phyloP scores from a whole-genome alignment of 1,140 invertebrate genomes.

The Euura lappo region DNA sequence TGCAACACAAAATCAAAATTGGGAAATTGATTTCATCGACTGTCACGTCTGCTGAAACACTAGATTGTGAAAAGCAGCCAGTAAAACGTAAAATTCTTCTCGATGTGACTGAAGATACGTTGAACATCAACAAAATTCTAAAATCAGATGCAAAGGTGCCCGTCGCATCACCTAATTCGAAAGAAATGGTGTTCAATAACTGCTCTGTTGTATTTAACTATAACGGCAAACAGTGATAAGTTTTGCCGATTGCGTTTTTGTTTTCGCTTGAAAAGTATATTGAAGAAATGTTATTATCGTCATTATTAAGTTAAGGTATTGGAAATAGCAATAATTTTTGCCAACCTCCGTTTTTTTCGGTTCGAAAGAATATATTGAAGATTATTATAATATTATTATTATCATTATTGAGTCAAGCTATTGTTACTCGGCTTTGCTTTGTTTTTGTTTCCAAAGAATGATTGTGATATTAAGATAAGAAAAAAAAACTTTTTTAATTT shows the following conservation, averaged over 20 bases:
- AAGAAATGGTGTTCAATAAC: not conserved
- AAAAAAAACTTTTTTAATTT: not conserved
- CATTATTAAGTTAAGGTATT: no score
- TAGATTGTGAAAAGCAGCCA: not conserved
- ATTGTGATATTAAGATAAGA: not conserved
- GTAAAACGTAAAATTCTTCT: not conserved
- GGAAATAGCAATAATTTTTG: no score
- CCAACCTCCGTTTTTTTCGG: no score
- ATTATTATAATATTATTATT: not conserved
- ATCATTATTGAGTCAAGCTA: not conserved
- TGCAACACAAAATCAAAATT: not conserved
- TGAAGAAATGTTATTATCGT: no score
- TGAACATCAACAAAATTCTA: not conserved
- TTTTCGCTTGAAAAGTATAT: not conserved
- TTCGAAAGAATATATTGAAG: not conserved
- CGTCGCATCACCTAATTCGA: not conserved
- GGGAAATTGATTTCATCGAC: not conserved
- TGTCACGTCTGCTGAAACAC: not conserved
- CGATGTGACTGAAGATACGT: not conserved
- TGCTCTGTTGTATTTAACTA: not conserved
- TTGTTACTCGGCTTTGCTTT: not conserved
- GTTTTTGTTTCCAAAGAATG: not conserved
- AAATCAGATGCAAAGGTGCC: not conserved
- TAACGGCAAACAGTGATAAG: not conserved
- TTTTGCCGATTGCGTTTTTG: not conserved